Base-by-base conservation (phyloP, 2,888 invertebrate genomes). In the Leptinotarsa haldemani region DNA sequence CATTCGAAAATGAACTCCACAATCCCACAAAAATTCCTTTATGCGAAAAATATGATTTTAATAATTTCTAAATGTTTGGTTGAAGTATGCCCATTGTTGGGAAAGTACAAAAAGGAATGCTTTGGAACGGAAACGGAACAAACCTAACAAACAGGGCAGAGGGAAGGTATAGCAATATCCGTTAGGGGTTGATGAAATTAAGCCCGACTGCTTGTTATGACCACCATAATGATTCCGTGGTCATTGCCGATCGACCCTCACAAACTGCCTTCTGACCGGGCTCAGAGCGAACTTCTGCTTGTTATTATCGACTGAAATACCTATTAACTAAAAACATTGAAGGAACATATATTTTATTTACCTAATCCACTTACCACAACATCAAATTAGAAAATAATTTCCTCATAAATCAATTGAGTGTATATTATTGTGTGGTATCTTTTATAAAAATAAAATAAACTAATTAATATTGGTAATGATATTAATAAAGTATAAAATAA, bases 401-500 rank as follows among this genome's bases (percentile, higher is more conserved):
- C 40, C 9, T 40, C 9, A 40, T 40, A 40, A 12, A 40, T 40
- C 40, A 9, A 9, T 9, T 30, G 9, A 30, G 5, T 30, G 5
- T 25, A 25, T 25, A 25, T 30, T 30, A 30, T 40, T 40, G 2
- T 9, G 40, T 40, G 9, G 9, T 12, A 40, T 9, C 30, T 40
- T 78, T 79, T 79, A 87, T 87, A 88, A 82, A 90, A 80, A 88
- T 86, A 90, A 88, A 91, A 90, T 87, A 91, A 89, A 67, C 87
- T 87, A 81, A 90, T 82, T 82, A 92, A 88, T 87, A 92, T 89
- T 78, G 92, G 92, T 77, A 93, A 88, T 80, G 93, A 93, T 82
- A 89, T 91, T 85, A 91, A 88, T 86, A 93, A 88, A 75, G 93
- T 93, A 89, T 93, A 93, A 89, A 93, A 90, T 85, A 93, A 88